phyloP scores from a whole-genome alignment of 2,888 invertebrate species.

The Drosophila kanekoi region DNA sequence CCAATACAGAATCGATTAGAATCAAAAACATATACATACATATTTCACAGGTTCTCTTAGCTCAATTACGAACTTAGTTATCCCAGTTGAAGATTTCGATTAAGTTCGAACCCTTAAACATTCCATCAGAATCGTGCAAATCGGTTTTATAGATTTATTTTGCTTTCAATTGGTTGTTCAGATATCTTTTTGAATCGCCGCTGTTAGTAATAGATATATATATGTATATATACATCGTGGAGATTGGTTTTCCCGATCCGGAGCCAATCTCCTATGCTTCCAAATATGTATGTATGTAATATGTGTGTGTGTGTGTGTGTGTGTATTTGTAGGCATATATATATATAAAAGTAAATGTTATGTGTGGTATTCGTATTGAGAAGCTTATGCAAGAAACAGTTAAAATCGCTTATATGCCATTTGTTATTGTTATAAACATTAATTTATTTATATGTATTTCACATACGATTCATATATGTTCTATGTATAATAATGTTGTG shows the following conservation, averaged over 20 bases:
- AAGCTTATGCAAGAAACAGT: slow-evolving; percentile 69
- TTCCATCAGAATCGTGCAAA: slow-evolving; percentile 25
- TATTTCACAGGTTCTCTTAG: no score
- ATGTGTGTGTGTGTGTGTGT: slow-evolving; percentile 9
- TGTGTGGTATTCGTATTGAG: slow-evolving; percentile 37
- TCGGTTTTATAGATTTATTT: slow-evolving; percentile 65
- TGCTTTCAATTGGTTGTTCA: slow-evolving; percentile 49
- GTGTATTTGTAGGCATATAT: slow-evolving; percentile 12
- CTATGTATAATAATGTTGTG: slow-evolving; percentile 47
- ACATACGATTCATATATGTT: slow-evolving; percentile 57
- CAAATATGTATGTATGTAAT: slow-evolving; percentile 32
- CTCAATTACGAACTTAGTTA: no score
- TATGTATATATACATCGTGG: slow-evolving; percentile 40
- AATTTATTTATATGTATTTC: slow-evolving; percentile 62
- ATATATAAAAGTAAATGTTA: no score
- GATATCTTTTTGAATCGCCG: slow-evolving; percentile 29
- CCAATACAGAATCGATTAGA: no score
- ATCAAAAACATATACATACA: no score
- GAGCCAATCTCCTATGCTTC: slow-evolving; percentile 5
- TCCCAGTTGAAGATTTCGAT: no score
- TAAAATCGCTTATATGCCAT: slow-evolving; percentile 73
- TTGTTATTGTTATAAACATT: slow-evolving; percentile 68
- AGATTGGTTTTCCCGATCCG: slow-evolving; percentile 8
- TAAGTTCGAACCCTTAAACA: no score
- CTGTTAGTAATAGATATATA: slow-evolving; percentile 39